Evolutionary conservation across 2,113 vertebrate species (phyloP).

Genomic region (Prinia subflava): DNA sequence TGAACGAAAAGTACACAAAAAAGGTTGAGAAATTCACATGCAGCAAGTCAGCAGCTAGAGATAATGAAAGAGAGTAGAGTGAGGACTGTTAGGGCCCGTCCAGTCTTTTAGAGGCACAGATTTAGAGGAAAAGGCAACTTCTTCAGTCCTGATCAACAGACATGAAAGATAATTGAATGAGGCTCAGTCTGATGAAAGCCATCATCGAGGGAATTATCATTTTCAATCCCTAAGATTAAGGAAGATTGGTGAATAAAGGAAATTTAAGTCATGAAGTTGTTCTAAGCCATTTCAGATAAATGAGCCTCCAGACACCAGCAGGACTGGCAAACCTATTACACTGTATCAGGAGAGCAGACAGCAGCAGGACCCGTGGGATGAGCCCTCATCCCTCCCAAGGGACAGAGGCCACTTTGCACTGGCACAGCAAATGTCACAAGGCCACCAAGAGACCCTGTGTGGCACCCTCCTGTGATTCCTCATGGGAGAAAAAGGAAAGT

Average conservation of each 20-base stretch:
- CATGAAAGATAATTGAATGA: neutral
- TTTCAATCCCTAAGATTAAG: slow-evolving; percentile 32
- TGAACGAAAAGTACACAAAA: neutral
- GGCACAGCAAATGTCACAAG: neutral
- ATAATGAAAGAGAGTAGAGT: neutral
- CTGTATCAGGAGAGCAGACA: neutral
- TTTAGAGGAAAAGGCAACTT: neutral
- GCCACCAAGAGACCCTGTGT: neutral
- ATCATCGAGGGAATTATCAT: neutral
- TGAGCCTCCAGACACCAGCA: neutral
- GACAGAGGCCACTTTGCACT: neutral
- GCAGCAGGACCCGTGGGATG: rapidly evolving
- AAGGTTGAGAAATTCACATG: neutral
- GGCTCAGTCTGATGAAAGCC: neutral
- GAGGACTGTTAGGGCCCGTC: neutral
- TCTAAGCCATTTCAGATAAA: slow-evolving; percentile 6
- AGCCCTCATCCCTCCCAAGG: rapidly evolving
- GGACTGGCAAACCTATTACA: neutral
- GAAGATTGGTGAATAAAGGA: slow-evolving; percentile 1
- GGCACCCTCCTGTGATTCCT: neutral
- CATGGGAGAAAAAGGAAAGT: neutral
- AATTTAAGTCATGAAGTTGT: slow-evolving; percentile 1
- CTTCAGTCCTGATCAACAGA: neutral
- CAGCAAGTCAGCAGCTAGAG: neutral
- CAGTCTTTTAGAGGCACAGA: neutral